Base-by-base conservation (phyloP, 1,140 invertebrate species). In the Rhynchophorus ferrugineus region DNA sequence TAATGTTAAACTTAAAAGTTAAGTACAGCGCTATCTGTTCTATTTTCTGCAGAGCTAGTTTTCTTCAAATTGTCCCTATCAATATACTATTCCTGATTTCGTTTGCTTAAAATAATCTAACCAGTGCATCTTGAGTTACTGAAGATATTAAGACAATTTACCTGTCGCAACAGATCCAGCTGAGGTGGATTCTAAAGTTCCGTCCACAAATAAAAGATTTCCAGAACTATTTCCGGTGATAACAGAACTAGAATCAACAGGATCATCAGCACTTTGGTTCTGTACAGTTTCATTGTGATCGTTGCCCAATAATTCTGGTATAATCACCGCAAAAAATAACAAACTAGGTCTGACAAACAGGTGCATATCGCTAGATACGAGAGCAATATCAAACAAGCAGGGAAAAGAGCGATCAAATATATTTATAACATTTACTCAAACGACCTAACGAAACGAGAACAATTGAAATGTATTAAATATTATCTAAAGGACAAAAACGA, bases 211-310 rank as follows among this genome's bases (percentile, higher is more conserved):
- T 42, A 37, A 46, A 46, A 53, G 9, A 46, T 22, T 53, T 46
- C 35, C 51, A 53, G 16, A 39, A 46, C 36, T 16, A 53, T 53
- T 53, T 53, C 51, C 14, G 51, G 43, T 5, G 16, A 45, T 16
- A 53, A 16, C n/a, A 53, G 36, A 16, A 46, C 51, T 38, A 47
- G 2, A 8, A 53, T 34, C 44, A 53, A 8, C 37, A 47, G 16
- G 13, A 53, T 41, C 44, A 53, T 53, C 14, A 50, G 20, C 24
- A 34, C n/a, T 43, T 34, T 50, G 2, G 37, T 35, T 21, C 22
- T 42, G 38, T 19, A n/a, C n/a, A 50, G 48, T 42, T 50, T 50
- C 48, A 50, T 50, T 50, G 33, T 45, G 44, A 46, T 14, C 20
- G 1, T n/a, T n/a, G n/a, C 7, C 7, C 3, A 2, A 14, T 11